These are phyloP conservation scores for Tiliacea aurago DNA, from an alignment of 2,888 invertebrate genomes.

Conservation along the genomic window DNA sequence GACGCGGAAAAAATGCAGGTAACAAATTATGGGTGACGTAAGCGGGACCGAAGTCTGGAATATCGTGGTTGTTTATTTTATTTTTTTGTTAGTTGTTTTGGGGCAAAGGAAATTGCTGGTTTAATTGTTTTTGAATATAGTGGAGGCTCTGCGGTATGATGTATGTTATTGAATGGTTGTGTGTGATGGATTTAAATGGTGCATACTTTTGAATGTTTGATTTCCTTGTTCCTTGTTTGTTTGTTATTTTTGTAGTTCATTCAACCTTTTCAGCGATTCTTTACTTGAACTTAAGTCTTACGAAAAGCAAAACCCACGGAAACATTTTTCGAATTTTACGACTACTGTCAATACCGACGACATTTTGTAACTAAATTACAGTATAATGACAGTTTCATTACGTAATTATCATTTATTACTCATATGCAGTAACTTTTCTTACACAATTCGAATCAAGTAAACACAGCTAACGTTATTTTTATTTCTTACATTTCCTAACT, in stretches of 20 bases:
- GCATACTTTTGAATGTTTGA: neutral
- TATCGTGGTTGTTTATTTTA: conserved; percentile 35
- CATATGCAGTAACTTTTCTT: conserved; percentile 10
- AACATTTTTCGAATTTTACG: neutral
- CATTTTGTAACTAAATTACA: neutral
- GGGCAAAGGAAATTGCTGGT: conserved; percentile 40
- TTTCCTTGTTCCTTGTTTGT: neutral
- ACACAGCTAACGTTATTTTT: conserved; percentile 7
- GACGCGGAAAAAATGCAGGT: conserved; percentile 66
- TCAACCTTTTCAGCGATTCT: neutral
- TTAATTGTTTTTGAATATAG: conserved; percentile 46
- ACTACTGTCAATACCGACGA: neutral
- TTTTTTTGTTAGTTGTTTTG: conserved; percentile 16
- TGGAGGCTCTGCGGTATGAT: conserved; percentile 17
- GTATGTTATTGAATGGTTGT: conserved; percentile 10
- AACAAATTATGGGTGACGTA: conserved; percentile 65
- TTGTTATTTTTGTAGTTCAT: neutral
- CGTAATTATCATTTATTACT: conserved; percentile 6
- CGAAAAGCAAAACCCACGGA: neutral
- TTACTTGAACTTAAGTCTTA: neutral
- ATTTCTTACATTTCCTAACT: conserved; percentile 12
- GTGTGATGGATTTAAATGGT: conserved; percentile 1
- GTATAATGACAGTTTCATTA: conserved; percentile 5
- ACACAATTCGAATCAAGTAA: conserved; percentile 26
- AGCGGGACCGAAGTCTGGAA: conserved; percentile 36